These are phyloP conservation scores for Parotocinclus haroldoi DNA, from an alignment of 2,797 vertebrate genomes.

Conservation along the genomic window DNA sequence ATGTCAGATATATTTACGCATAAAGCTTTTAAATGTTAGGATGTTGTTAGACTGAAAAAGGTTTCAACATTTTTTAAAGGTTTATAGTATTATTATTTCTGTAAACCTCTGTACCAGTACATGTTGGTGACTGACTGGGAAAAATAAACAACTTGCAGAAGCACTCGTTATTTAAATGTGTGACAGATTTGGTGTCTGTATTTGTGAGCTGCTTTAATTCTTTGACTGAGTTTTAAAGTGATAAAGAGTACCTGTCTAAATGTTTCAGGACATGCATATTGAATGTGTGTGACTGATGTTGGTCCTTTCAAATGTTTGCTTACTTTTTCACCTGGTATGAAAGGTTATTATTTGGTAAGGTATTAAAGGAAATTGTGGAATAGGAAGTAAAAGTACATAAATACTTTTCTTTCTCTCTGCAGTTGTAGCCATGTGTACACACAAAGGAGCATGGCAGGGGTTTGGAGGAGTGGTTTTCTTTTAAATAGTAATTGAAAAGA, in stretches of 20 bases:
- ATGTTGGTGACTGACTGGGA: too few relatives aligned
- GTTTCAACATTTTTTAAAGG: too few relatives aligned
- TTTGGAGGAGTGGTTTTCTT: slow-evolving; percentile 67
- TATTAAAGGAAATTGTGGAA: background rate
- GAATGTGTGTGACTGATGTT: background rate
- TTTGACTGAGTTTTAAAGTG: background rate
- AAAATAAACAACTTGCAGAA: too few relatives aligned
- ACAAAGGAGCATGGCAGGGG: slow-evolving; percentile 58
- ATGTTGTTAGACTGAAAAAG: too few relatives aligned
- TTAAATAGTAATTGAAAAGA: slow-evolving; percentile 36
- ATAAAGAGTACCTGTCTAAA: background rate
- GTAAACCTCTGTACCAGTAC: too few relatives aligned
- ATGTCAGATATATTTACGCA: too few relatives aligned
- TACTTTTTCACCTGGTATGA: too few relatives aligned
- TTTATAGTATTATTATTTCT: too few relatives aligned
- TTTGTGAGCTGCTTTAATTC: background rate
- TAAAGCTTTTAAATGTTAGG: too few relatives aligned
- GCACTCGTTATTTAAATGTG: too few relatives aligned
- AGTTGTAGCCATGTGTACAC: slow-evolving; percentile 59
- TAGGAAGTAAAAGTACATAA: slow-evolving; percentile 14
- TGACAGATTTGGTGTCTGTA: background rate
- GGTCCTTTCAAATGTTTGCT: too few relatives aligned
- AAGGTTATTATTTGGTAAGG: background rate
- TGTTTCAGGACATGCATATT: background rate
- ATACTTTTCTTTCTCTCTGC: slow-evolving; percentile 28